Evolutionary conservation across 2,113 vertebrate genomes (phyloP).

Genomic region (Ochotona princeps): DNA sequence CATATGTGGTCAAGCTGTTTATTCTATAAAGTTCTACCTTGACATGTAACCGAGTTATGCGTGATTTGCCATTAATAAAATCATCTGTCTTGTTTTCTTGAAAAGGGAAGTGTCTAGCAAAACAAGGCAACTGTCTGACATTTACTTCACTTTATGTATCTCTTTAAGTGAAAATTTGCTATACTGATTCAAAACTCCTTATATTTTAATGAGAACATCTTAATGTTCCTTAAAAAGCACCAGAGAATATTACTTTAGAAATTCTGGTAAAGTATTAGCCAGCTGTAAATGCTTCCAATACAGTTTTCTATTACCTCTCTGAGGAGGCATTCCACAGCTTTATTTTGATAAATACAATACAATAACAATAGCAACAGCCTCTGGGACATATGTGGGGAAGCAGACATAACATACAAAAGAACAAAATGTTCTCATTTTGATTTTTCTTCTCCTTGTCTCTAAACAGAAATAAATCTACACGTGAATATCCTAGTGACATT

Average conservation of each 20-base stretch:
- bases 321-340: not conserved
- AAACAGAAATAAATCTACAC: slow-evolving; percentile 19
- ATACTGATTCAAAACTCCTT: not conserved
- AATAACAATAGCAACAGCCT: not conserved
- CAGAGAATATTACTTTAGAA: slow-evolving; percentile 17
- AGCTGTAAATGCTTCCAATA: slow-evolving; percentile 2
- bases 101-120: not conserved
- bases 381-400: not conserved
- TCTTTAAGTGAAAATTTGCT: slow-evolving; percentile 35
- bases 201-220: not conserved
- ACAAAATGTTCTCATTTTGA: not conserved
- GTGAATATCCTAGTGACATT: not conserved
- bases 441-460: slow-evolving; percentile 16
- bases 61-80: slow-evolving; percentile 49
- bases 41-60: slow-evolving; percentile 1
- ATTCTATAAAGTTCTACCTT: slow-evolving; percentile 50
- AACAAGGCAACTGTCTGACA: slow-evolving; percentile 22
- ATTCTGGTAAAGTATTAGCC: not conserved
- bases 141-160: not conserved
- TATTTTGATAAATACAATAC: slow-evolving; percentile 44
- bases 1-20: slow-evolving; percentile 38
- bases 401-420: not conserved
- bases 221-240: not conserved
- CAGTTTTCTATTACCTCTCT: not conserved
- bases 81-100: not conserved